Evolutionary conservation across 2,113 vertebrate species (phyloP).

Genomic region (Arothron firmamentum): DNA sequence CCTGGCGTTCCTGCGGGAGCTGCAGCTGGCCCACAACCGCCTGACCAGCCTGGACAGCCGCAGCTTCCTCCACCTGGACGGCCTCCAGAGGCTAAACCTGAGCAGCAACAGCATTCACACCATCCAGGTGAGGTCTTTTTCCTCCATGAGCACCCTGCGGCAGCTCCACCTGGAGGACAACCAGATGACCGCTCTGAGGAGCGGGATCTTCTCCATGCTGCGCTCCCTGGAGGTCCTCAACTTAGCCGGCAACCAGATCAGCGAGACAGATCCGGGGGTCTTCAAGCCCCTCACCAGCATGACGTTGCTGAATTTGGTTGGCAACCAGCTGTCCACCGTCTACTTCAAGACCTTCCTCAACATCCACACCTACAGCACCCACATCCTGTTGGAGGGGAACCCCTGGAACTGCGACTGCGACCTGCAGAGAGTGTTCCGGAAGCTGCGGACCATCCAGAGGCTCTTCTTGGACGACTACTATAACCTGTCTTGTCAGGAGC

Average conservation of each 20-base stretch:
- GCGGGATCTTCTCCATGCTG: constrained; percentile 77
- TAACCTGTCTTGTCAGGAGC: constrained; percentile 71
- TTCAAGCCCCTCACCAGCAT: constrained; percentile 75
- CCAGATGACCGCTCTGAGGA: constrained; percentile 54
- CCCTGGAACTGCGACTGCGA: constrained; percentile 83
- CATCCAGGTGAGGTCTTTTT: constrained; percentile 68
- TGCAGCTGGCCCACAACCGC: constrained; percentile 72
- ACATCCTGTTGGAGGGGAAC: constrained; percentile 76
- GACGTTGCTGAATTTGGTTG: constrained; percentile 68
- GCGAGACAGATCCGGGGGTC: constrained; percentile 47
- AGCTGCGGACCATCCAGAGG: constrained; percentile 73
- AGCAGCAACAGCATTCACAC: constrained; percentile 68
- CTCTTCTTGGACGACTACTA: constrained; percentile 78
- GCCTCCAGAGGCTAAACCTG: constrained; percentile 73
- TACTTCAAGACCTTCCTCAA: constrained; percentile 77
- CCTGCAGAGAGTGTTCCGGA: constrained; percentile 79
- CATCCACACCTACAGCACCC: constrained; percentile 76
- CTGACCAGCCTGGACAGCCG: constrained; percentile 56
- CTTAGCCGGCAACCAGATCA: constrained; percentile 72
- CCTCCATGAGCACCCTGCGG: constrained; percentile 70
- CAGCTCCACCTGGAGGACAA: constrained; percentile 74
- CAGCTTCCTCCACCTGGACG: constrained; percentile 72
- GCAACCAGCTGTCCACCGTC: constrained; percentile 68
- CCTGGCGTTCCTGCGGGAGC: constrained; percentile 66
- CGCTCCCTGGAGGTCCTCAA: constrained; percentile 78